Percentiles rank a stretch among this genome's conserved stretches.
Conservation (phyloP, 2,888 invertebrate species). For the Chrysolina americana region DNA sequence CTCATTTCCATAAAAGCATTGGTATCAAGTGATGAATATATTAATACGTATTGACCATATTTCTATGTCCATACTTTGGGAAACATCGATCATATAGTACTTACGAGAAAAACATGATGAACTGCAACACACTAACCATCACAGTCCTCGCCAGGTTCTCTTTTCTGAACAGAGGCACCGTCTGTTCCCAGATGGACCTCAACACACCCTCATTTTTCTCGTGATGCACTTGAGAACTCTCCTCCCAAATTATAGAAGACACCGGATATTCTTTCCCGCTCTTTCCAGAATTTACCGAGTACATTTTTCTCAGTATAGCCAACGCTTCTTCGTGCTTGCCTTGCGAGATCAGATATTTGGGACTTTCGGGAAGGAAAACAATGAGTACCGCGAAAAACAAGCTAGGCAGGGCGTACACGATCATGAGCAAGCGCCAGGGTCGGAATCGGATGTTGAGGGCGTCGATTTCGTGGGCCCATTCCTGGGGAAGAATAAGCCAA, state of each 20-base stretch:
- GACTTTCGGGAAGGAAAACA: slow-evolving; percentile 67
- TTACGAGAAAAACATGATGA: slow-evolving; percentile 68
- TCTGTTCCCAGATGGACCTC: slow-evolving; percentile 66
- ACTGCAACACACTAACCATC: slow-evolving; percentile 67
- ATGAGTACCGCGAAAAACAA: slow-evolving; percentile 61
- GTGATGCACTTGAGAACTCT: slow-evolving; percentile 48
- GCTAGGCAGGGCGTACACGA: slow-evolving; percentile 64
- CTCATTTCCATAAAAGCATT: too few relatives aligned
- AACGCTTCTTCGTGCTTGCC: slow-evolving; percentile 63
- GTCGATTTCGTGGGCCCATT: slow-evolving; percentile 67
- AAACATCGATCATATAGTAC: slow-evolving; percentile 41
- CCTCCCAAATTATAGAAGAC: slow-evolving; percentile 61
- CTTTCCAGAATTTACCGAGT: slow-evolving; percentile 63
- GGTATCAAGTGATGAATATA: too few relatives aligned
- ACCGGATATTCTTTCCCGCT: slow-evolving; percentile 62
- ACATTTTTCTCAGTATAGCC: slow-evolving; percentile 63
- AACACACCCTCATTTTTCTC: slow-evolving; percentile 55
- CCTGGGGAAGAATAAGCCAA: slow-evolving; percentile 64
- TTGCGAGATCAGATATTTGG: slow-evolving; percentile 66
- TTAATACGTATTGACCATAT: too few relatives aligned
- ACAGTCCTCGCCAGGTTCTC: slow-evolving; percentile 64
- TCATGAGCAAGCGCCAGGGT: slow-evolving; percentile 66
- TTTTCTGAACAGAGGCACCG: slow-evolving; percentile 63
- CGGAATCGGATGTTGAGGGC: slow-evolving; percentile 68
- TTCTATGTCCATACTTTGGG: too few relatives aligned